A percentile compares a stretch with the other conserved stretches of the same genome.
These are phyloP conservation scores for Morinoia aosen DNA, from an alignment of 2,888 invertebrate genomes.

Conservation along the genomic window DNA sequence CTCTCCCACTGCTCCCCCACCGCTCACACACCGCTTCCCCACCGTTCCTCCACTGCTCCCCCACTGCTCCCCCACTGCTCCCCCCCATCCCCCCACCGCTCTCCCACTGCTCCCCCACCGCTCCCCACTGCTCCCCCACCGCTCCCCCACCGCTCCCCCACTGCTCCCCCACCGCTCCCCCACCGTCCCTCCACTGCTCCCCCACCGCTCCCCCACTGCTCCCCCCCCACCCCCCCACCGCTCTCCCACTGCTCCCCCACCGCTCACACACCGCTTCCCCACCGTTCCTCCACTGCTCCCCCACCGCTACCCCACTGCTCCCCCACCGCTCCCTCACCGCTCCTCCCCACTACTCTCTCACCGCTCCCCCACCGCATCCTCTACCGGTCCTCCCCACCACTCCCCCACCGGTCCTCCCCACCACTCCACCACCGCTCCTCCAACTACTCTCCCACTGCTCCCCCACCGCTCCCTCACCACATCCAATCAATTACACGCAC, in stretches of 20 bases:
- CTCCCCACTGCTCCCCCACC: not conserved
- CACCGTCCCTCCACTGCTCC: not conserved
- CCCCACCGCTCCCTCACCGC: not conserved
- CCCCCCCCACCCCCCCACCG: not conserved
- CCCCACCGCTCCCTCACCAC: not conserved
- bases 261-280: not conserved
- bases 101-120: not conserved
- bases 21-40: not conserved
- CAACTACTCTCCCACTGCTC: not conserved
- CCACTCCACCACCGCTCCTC: not conserved
- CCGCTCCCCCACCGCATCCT: no score
- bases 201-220: not conserved
- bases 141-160: no score
- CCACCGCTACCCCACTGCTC: not conserved
- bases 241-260: not conserved
- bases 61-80: not conserved
- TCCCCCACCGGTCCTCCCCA: not conserved
- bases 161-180: not conserved
- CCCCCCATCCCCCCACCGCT: not conserved
- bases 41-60: not conserved
- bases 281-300: not conserved
- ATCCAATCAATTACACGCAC: conserved; percentile 16
- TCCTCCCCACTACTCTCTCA: not conserved
- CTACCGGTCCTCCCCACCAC: not conserved
- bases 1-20: not conserved